These are phyloP conservation scores for Brachypalpus laphriformis DNA, from an alignment of 2,888 invertebrate species.

Conservation along the genomic window DNA sequence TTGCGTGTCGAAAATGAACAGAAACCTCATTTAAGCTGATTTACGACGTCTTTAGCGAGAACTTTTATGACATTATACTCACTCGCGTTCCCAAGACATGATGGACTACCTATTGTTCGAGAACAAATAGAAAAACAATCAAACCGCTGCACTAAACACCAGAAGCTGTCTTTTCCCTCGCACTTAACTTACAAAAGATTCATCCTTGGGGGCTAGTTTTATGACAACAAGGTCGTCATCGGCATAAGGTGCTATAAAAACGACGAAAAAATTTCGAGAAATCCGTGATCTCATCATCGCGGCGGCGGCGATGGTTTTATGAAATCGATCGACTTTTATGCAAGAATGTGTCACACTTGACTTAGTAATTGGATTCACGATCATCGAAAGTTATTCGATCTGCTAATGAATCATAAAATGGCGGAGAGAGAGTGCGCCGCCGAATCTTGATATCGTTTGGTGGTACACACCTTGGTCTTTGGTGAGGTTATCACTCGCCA, in stretches of 20 bases:
- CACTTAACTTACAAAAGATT: background rate
- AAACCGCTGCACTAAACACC: too few relatives aligned
- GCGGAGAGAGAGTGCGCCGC: background rate
- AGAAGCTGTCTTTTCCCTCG: background rate
- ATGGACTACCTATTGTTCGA: background rate
- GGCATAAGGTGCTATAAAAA: background rate
- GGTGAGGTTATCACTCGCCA: background rate
- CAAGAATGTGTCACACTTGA: background rate
- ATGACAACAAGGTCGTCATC: constrained; percentile 20
- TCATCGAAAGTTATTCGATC: background rate
- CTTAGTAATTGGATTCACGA: background rate
- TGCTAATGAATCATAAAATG: background rate
- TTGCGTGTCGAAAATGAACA: background rate
- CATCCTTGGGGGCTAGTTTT: constrained; percentile 5
- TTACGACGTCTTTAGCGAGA: constrained; percentile 31
- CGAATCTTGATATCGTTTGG: background rate
- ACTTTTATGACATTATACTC: constrained; percentile 21
- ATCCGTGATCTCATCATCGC: constrained; percentile 8
- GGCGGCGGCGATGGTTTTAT: too few relatives aligned
- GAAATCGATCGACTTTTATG: background rate
- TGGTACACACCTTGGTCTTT: background rate
- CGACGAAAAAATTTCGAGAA: background rate
- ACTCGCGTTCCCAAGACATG: background rate
- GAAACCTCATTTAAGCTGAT: constrained; percentile 22
- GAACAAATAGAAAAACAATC: background rate